Evolutionary conservation across 2,113 vertebrate genomes (phyloP).

Genomic region (Choloepus hoffmanni): DNA sequence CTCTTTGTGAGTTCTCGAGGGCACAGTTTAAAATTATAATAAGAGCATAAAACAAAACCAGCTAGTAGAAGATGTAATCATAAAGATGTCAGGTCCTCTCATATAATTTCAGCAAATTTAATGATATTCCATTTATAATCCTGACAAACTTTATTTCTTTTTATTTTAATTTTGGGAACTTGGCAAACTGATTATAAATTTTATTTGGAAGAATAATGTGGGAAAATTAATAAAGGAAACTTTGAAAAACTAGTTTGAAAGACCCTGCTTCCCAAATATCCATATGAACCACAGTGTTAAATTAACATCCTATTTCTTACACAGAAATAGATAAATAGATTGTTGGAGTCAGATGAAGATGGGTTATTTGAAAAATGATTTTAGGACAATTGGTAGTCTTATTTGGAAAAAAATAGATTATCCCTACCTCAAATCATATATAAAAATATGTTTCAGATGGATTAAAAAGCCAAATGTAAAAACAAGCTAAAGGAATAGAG

Average conservation of each 20-base stretch:
- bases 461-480: not conserved
- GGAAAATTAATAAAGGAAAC: not conserved
- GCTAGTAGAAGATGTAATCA: not conserved
- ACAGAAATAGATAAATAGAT: not conserved
- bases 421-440: not conserved
- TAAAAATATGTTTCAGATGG: not conserved
- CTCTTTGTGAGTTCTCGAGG: not conserved
- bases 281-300: not conserved
- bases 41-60: too few species aligned
- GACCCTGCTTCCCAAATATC: not conserved
- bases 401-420: not conserved
- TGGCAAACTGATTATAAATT: not conserved
- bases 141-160: not conserved
- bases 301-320: not conserved
- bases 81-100: not conserved
- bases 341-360: not conserved
- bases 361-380: not conserved
- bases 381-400: not conserved
- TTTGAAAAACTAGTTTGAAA: not conserved
- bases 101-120: not conserved
- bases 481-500: not conserved
- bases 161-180: not conserved
- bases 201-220: not conserved
- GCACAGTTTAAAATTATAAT: not conserved
- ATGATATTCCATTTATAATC: not conserved